Evolutionary conservation across 2,797 vertebrate species (phyloP).

Genomic region (Parauchenoglanis punctatus): DNA sequence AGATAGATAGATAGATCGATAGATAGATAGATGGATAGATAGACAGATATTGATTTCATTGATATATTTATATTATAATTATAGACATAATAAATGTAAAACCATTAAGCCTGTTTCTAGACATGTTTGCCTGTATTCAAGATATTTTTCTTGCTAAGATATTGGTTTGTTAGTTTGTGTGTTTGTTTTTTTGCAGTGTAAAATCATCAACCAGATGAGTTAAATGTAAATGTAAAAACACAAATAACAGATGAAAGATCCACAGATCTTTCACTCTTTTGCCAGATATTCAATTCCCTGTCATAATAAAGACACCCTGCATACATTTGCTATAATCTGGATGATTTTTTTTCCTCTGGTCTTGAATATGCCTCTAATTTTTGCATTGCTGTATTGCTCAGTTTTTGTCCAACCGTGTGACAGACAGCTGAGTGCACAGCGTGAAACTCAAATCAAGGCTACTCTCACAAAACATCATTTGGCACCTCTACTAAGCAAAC

Average conservation of each 20-base stretch:
- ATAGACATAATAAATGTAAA: background rate
- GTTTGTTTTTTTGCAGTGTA: background rate
- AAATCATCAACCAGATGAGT: background rate
- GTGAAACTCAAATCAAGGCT: conserved; percentile 13
- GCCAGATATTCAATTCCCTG: background rate
- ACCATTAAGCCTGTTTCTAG: background rate
- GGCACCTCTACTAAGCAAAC: conserved; percentile 11
- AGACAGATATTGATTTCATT: too few species aligned
- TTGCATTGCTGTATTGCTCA: background rate
- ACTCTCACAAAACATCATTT: conserved; percentile 14
- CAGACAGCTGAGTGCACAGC: background rate
- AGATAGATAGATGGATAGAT: too few species aligned
- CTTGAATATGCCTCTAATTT: conserved; percentile 53
- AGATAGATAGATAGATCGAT: too few species aligned
- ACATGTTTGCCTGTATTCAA: background rate
- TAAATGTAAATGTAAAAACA: background rate
- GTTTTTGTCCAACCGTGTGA: background rate
- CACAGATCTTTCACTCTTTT: background rate
- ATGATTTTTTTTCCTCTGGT: conserved; percentile 52
- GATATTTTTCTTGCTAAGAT: background rate
- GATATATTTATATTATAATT: background rate
- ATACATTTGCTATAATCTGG: background rate
- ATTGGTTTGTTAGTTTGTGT: background rate
- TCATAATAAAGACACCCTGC: background rate
- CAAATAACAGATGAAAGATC: background rate